These are phyloP conservation scores for Rhagophthalmus giganteus DNA, from an alignment of 2,888 invertebrate species.

Conservation along the genomic window DNA sequence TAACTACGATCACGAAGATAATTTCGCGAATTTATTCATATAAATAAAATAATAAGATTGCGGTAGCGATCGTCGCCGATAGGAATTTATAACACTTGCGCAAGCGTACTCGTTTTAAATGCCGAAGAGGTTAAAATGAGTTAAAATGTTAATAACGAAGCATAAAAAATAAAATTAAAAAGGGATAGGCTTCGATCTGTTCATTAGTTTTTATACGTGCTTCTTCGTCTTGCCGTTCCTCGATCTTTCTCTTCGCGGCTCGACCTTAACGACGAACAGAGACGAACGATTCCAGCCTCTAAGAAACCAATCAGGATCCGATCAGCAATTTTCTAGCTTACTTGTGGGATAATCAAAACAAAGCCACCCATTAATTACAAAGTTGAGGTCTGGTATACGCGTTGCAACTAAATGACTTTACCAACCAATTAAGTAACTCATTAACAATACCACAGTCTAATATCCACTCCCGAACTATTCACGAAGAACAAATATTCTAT, in stretches of 20 bases:
- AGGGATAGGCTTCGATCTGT: slow-evolving; percentile 47
- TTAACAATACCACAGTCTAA: slow-evolving; percentile 43
- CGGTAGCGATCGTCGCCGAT: slow-evolving; percentile 5
- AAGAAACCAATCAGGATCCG: slow-evolving; percentile 52
- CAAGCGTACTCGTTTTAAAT: slow-evolving; percentile 5
- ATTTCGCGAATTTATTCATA: slow-evolving; percentile 41
- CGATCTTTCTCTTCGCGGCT: slow-evolving; percentile 10
- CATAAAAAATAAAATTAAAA: slow-evolving; percentile 47
- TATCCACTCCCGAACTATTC: not conserved
- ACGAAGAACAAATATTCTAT: not conserved
- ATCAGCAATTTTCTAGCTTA: slow-evolving; percentile 53
- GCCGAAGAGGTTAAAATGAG: slow-evolving; percentile 39
- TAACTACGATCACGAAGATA: slow-evolving; percentile 40
- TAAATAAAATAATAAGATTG: slow-evolving; percentile 15
- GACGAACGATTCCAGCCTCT: slow-evolving; percentile 35
- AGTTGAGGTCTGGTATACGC: slow-evolving; percentile 46
- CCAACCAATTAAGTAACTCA: slow-evolving; percentile 51
- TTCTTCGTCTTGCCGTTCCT: slow-evolving; percentile 27
- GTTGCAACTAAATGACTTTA: slow-evolving; percentile 47
- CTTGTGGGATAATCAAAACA: slow-evolving; percentile 53
- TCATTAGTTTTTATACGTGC: slow-evolving; percentile 47
- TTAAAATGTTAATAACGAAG: slow-evolving; percentile 49
- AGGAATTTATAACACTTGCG: slow-evolving; percentile 10
- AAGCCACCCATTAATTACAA: slow-evolving; percentile 53
- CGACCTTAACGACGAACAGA: slow-evolving; percentile 19